Conservation (phyloP, 1,140 invertebrate genomes). For the Platyura marginata region DNA sequence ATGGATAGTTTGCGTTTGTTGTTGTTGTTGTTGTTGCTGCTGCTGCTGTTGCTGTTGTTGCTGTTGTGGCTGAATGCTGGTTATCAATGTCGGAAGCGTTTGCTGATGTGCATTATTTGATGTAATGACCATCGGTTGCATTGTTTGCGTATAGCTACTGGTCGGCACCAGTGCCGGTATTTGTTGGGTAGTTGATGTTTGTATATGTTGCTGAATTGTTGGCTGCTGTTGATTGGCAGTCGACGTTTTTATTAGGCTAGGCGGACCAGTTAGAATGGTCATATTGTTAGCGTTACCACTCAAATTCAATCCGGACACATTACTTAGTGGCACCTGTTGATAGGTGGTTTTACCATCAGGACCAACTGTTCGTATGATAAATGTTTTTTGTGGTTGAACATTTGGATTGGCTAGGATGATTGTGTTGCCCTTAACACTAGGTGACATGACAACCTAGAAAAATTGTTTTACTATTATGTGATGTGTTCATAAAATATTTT, state of each 20-base stretch:
- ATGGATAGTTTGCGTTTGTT: background rate
- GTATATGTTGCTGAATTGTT: conserved; percentile 9
- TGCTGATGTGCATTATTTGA: background rate
- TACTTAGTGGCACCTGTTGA: conserved; percentile 23
- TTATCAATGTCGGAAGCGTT: background rate
- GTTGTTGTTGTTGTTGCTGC: background rate
- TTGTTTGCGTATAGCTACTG: conserved; percentile 6
- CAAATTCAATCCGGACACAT: conserved; percentile 15
- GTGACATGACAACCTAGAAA: conserved; percentile 12
- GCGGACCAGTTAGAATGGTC: conserved; percentile 18
- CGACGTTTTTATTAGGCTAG: conserved; percentile 20
- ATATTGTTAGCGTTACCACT: conserved; percentile 8
- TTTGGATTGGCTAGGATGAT: conserved; percentile 17
- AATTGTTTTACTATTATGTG: conserved; percentile 5
- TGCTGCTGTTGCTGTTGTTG: background rate
- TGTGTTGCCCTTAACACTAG: conserved; percentile 15
- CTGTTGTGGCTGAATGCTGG: too few species aligned
- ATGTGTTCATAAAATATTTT: too few species aligned
- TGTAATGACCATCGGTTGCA: background rate
- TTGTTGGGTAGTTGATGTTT: conserved; percentile 12
- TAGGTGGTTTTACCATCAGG: conserved; percentile 16
- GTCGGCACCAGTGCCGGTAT: conserved; percentile 21
- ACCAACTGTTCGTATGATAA: conserved; percentile 21
- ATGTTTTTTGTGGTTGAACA: conserved; percentile 13
- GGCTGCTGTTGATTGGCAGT: conserved; percentile 6